Evolutionary conservation across 30 jellyfish, hydroid and myxozoan genomes (phyloP).

Genomic region (Aurelia sp.): DNA sequence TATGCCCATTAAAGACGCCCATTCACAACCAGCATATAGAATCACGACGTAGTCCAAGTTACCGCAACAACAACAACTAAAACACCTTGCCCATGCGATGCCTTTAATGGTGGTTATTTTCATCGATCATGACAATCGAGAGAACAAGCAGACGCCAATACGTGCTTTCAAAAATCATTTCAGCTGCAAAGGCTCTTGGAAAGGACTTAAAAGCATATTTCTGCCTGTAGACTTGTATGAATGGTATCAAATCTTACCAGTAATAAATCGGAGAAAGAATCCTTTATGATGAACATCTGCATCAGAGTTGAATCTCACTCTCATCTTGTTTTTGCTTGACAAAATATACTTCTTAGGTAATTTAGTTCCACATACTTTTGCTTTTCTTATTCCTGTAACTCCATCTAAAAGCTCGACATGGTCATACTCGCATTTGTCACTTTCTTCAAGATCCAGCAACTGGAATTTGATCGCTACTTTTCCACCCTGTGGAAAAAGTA

Average conservation of each 20-base stretch:
- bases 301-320: conserved; percentile 52
- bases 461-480: conserved; percentile 57
- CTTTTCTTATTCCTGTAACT: conserved; percentile 3
- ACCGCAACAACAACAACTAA: too few relatives aligned
- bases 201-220: too few relatives aligned
- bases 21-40: too few relatives aligned
- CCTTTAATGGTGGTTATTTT: too few relatives aligned
- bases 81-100: too few relatives aligned
- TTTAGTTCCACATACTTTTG: conserved; percentile 42
- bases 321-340: conserved; percentile 46
- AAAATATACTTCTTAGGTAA: conserved; percentile 36
- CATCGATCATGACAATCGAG: too few relatives aligned
- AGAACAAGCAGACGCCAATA: too few relatives aligned
- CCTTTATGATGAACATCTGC: conserved; percentile 51
- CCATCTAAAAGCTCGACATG: conserved; percentile 58
- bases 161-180: too few relatives aligned
- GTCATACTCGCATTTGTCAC: conserved; percentile 57
- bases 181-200: too few relatives aligned
- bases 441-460: conserved; percentile 47
- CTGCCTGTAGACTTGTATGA: background rate
- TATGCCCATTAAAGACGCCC: too few relatives aligned
- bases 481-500: conserved; percentile 20
- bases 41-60: too few relatives aligned
- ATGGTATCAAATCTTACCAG: conserved; percentile 44
- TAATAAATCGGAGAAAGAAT: conserved; percentile 33